These are phyloP conservation scores for Vandiemenella viatica DNA, from an alignment of 2,888 invertebrate species.

Conservation along the genomic window DNA sequence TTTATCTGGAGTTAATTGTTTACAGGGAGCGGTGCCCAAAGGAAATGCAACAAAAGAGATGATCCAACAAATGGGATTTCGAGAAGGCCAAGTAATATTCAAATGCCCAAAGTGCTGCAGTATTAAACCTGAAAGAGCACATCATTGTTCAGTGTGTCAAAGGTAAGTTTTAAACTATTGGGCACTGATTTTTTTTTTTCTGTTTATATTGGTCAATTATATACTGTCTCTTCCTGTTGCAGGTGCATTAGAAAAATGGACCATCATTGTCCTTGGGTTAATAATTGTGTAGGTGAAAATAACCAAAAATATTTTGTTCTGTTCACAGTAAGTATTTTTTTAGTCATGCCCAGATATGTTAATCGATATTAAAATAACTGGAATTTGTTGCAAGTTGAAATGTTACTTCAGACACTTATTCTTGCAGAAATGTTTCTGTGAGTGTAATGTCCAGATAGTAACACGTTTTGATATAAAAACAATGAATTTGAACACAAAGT, in stretches of 20 bases:
- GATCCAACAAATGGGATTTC: conserved; percentile 84
- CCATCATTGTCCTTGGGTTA: conserved; percentile 92
- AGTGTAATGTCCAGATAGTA: no score
- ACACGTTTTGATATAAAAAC: no score
- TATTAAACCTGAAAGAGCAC: conserved; percentile 89
- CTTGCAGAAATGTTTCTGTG: no score
- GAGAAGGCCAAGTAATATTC: conserved; percentile 83
- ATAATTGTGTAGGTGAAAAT: conserved; percentile 97
- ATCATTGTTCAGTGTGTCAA: conserved; percentile 91
- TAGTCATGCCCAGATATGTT: no score
- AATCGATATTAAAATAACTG: no score
- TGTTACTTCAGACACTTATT: no score
- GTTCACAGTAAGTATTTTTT: conserved; percentile 63
- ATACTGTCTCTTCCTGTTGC: conserved; percentile 22
- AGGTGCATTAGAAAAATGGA: conserved; percentile 73
- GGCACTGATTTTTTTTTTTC: neutral
- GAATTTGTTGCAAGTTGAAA: no score
- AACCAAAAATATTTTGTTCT: conserved; percentile 99
- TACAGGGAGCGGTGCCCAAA: conserved; percentile 81
- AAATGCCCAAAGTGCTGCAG: conserved; percentile 94
- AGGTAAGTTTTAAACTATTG: conserved; percentile 33
- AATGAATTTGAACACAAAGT: no score
- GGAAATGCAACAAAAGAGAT: conserved; percentile 92
- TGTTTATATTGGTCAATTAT: conserved; percentile 19
- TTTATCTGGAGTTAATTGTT: conserved; percentile 14